phyloP scores from a whole-genome alignment of 2,113 vertebrate genomes.

The Ailurus styani region DNA sequence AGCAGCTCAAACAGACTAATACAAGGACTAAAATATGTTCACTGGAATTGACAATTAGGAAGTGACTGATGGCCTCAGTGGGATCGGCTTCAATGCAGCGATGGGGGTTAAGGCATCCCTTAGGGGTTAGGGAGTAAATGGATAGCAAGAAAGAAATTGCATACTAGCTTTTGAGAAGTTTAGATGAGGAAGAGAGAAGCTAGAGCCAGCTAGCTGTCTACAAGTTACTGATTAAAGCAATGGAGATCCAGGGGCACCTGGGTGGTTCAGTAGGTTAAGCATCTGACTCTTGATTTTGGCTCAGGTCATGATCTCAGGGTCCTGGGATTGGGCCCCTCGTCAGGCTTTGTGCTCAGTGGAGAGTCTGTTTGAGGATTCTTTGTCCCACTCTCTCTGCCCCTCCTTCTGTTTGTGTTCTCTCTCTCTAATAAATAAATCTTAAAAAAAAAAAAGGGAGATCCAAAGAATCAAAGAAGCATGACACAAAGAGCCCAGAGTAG shows the following conservation, averaged over 20 bases:
- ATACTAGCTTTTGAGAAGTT: not conserved
- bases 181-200: not conserved
- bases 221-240: not conserved
- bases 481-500: not conserved
- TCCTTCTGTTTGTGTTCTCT: too few species aligned
- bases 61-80: not conserved
- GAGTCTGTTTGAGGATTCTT: too few species aligned
- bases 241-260: not conserved
- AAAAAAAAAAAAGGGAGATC: not conserved
- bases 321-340: too few species aligned
- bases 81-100: not conserved
- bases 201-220: not conserved
- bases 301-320: too few species aligned
- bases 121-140: not conserved
- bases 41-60: not conserved
- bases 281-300: too few species aligned
- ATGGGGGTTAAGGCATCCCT: not conserved
- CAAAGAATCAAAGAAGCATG: not conserved
- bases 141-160: not conserved
- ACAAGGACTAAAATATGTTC: not conserved
- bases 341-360: too few species aligned
- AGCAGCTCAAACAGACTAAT: not conserved
- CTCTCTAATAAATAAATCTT: too few species aligned
- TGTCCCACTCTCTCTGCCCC: too few species aligned
- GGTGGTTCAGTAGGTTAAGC: too few species aligned